Base-by-base conservation (phyloP, 2,888 invertebrate genomes). In the Melieria crassipennis region DNA sequence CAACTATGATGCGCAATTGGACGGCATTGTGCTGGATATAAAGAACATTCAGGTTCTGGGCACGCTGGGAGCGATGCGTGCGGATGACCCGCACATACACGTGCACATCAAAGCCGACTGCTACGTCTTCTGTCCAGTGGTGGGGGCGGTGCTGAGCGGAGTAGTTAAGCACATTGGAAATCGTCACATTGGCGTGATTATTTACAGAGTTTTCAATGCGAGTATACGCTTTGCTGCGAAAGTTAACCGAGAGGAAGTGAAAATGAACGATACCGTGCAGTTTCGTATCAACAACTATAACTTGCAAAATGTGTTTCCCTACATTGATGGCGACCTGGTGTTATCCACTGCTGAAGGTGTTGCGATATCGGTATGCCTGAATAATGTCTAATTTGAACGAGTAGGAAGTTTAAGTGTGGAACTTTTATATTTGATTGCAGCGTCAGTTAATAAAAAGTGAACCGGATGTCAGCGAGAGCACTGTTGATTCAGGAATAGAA, bases 191-290 rank as follows among this genome's bases (percentile, higher is more conserved):
- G 90, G 91, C 7, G 89, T 90, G 56, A 87, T 92, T 65, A 89
- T 92, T 1, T 91, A 92, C 81, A 87, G 89, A 65, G 88, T 89
- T 4, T 92, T 92, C 77, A 91, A 91, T 80, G 90, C 91, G 10
- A 89, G 90, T n/a, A 87, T 92, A 58, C 89, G 88, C 73, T 87
- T 88, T 75, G 73, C 76, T 10, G 79, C 80, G 13, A 81, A 82
- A 9, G 69, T 79, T 42, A 73, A 73, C 42, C 72, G 78, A 46
- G 79, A 75, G 4, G 75, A 77, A 55, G 71, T 85, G 7, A 88
- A 89, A 5, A 78, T 87, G 74, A 83, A 87, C 45, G 87, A 89
- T 13, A 81, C 87, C 52, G 82, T 87, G 6, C 82, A 81, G 65
- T 84, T 87, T 74, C 80, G 80, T 4, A 85, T 87, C 50, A 85